Base-by-base conservation (phyloP, 2,888 invertebrate genomes). In the Kuschelorhynchus macadamiae region DNA sequence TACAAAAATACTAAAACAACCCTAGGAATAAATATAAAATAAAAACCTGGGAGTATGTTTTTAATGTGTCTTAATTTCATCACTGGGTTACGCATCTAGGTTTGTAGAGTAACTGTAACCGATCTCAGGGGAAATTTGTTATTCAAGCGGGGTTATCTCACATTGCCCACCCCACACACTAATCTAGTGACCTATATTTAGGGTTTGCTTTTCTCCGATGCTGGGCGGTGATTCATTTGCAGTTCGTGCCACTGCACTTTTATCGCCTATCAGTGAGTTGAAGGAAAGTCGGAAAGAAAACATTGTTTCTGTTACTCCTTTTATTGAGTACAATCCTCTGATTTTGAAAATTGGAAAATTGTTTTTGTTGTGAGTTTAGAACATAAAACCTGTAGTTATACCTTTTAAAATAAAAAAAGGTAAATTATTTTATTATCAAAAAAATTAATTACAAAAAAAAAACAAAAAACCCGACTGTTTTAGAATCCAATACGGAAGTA, bases 181-280 rank as follows among this genome's bases (percentile, higher is more conserved):
- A 70, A 59, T 62, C 70, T 63, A 70, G 41, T 70, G 70, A 70
- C 70, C 70, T 70, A 70, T 70, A 69, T 65, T 65, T 69, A 50
- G 60, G 63, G 69, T 25, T 42, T 59, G 57, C 55, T 21, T 41
- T 53, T 30, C 53, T 42, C 44, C 32, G 46, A 56, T 52, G 55
- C 46, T 33, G 66, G 62, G 60, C 61, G 62, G 65, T 67, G 70
- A 66, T 42, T 70, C 59, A 67, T 70, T 52, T 70, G 39, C 52
- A 20, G 52, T 56, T 60, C 66, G 65, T 70, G 70, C 62, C 33
- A 61, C n/a, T 66, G 63, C 63, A 67, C 57, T 66, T 68, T 67
- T 67, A 67, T 67, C 25, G 49, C 25, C 25, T 25, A 25, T 25
- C 25, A 25, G 25, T 25, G 25, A 36, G 5, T 9, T 36, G 36